Evolutionary conservation across 2,113 vertebrate genomes (phyloP).

Genomic region (Lepus timidus): DNA sequence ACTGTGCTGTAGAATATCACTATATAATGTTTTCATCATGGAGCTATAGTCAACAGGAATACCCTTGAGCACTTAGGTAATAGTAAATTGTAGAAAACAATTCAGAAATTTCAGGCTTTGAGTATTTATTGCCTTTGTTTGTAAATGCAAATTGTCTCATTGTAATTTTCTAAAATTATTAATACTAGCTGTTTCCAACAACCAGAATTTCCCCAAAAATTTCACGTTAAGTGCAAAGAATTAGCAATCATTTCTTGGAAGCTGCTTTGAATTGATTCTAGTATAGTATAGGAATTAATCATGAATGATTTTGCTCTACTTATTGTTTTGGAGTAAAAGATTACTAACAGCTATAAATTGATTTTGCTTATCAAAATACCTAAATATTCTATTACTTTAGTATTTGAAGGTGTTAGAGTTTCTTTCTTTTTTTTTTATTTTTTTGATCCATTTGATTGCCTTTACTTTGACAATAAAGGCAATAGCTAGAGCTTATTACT

Average conservation of each 20-base stretch:
- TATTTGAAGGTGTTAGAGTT: neutral
- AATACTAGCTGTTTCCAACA: neutral
- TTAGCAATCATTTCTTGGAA: neutral
- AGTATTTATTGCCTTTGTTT: neutral
- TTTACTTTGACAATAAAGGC: neutral
- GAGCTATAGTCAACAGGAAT: neutral
- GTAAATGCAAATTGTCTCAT: neutral
- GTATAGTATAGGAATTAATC: neutral
- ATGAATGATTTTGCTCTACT: neutral
- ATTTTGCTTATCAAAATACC: neutral
- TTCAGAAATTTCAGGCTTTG: neutral
- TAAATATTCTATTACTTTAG: neutral
- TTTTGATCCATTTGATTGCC: too few relatives aligned
- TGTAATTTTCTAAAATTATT: neutral
- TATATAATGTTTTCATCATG: neutral
- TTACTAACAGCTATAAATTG: neutral
- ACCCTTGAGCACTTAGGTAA: neutral
- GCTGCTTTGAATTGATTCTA: neutral
- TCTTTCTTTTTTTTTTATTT: neutral
- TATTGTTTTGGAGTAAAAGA: neutral
- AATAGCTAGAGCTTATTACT: neutral
- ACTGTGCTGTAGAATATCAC: neutral
- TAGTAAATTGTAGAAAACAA: neutral
- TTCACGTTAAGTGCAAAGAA: neutral
- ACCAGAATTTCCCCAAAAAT: neutral